Conservation (phyloP, 1,140 invertebrate genomes). For the Cherax quadricarinatus region DNA sequence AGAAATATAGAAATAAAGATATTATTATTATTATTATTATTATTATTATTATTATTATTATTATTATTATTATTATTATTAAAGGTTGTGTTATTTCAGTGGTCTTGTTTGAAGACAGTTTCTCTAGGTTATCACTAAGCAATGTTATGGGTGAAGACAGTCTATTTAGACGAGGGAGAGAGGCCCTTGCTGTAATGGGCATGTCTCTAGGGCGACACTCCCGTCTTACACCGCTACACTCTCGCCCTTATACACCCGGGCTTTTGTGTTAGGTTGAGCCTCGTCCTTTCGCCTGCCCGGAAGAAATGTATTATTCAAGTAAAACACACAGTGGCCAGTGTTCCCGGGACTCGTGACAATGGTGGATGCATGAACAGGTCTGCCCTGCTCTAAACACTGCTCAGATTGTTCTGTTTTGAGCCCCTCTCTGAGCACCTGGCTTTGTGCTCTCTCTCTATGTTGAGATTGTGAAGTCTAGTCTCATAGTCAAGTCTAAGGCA, state of each 20-base stretch:
- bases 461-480: background rate
- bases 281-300: background rate
- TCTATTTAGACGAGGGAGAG: too few species aligned
- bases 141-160: too few species aligned
- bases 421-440: background rate
- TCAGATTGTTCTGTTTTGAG: background rate
- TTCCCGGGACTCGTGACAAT: background rate
- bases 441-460: background rate
- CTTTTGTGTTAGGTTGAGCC: background rate
- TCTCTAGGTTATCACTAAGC: too few species aligned
- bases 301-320: background rate
- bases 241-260: background rate
- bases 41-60: too few species aligned
- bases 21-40: too few species aligned
- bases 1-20: too few species aligned
- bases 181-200: background rate
- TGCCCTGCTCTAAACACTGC: background rate
- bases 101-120: too few species aligned
- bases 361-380: conserved; percentile 1
- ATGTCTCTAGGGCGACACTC: background rate
- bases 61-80: too few species aligned
- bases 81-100: too few species aligned
- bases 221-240: background rate
- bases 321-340: background rate
- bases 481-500: too few species aligned